phyloP scores from a whole-genome alignment of 2,888 invertebrate species.

The Spatulosminthurus flaviceps region DNA sequence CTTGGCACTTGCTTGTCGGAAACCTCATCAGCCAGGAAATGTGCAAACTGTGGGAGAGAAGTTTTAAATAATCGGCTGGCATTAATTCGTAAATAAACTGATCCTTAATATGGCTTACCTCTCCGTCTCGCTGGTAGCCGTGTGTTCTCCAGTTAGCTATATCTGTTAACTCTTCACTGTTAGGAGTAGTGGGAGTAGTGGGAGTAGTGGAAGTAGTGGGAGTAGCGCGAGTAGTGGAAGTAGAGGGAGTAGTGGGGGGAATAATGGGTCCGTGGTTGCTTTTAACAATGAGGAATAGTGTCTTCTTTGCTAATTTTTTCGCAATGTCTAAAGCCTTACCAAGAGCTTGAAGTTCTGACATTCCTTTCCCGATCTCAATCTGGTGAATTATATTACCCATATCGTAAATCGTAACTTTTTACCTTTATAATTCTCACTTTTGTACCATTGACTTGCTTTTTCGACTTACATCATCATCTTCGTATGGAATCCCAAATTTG shows the following conservation, averaged over 20 bases:
- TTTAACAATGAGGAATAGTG: conserved; percentile 46
- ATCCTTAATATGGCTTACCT: conserved; percentile 45
- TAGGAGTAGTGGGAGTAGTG: no score
- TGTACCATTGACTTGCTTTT: no score
- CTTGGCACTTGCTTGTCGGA: conserved; percentile 51
- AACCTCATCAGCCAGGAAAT: conserved; percentile 59
- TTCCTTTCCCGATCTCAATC: no score
- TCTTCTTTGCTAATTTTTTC: conserved; percentile 45
- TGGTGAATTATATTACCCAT: no score
- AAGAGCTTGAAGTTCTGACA: conserved; percentile 50
- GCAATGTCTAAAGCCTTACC: conserved; percentile 56
- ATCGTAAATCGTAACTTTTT: not conserved
- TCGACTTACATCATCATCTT: no score
- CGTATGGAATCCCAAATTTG: not conserved
- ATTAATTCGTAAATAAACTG: not conserved
- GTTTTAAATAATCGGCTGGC: not conserved
- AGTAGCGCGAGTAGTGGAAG: no score
- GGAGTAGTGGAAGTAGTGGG: no score
- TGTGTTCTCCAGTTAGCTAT: not conserved
- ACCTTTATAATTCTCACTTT: no score
- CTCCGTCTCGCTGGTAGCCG: conserved; percentile 49
- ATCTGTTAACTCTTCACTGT: no score
- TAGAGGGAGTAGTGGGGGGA: not conserved
- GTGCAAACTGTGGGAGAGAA: no score
- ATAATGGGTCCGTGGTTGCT: not conserved